Evolutionary conservation across 2,797 vertebrate genomes (phyloP).

Genomic region (Phrynocephalus vlangalii): DNA sequence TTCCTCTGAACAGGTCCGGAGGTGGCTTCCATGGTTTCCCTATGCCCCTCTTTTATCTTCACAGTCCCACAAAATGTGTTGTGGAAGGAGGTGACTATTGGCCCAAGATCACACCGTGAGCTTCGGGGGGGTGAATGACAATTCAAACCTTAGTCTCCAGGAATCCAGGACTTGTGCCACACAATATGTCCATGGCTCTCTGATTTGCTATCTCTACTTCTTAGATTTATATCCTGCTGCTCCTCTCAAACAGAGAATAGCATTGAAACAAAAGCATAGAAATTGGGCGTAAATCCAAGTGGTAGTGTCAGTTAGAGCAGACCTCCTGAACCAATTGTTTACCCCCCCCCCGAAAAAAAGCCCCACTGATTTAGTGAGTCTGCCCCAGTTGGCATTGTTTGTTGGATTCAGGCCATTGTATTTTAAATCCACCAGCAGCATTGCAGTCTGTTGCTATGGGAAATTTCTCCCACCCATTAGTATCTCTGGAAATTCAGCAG

Average conservation of each 20-base stretch:
- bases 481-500: background rate
- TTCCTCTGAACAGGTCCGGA: background rate
- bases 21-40: background rate
- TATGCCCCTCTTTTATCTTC: background rate
- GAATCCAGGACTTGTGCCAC: background rate
- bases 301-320: too few relatives aligned
- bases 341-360: too few relatives aligned
- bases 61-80: background rate
- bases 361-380: background rate
- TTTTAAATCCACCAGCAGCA: background rate
- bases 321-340: too few relatives aligned
- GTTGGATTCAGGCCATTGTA: too few relatives aligned
- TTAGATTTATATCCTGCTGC: too few relatives aligned
- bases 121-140: background rate
- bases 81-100: background rate
- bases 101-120: background rate
- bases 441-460: background rate
- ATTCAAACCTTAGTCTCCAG: background rate
- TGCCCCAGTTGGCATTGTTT: background rate
- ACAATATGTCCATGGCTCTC: too few relatives aligned
- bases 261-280: too few relatives aligned
- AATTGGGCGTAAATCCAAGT: too few relatives aligned
- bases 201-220: too few relatives aligned
- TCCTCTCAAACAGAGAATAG: too few relatives aligned
- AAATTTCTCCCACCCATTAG: accelerated